phyloP scores from a whole-genome alignment of 2,797 vertebrate species.

The Argya squamiceps region DNA sequence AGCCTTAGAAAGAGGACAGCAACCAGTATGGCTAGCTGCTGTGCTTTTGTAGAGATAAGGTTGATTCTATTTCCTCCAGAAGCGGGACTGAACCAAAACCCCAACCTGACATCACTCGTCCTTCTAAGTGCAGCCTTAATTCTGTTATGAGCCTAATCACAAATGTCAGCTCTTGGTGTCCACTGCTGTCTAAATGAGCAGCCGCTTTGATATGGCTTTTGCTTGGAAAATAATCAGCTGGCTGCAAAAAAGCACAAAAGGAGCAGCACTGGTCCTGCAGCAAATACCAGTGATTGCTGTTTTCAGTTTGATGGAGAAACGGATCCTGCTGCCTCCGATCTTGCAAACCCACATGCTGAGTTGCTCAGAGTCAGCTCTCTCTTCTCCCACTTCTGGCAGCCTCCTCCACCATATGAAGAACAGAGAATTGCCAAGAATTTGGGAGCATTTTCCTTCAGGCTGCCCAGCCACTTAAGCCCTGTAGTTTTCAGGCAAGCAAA shows the following conservation, averaged over 20 bases:
- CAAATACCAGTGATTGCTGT: background rate
- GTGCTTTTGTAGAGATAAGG: background rate
- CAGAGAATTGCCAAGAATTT: background rate
- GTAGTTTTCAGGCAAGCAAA: background rate
- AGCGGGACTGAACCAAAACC: background rate
- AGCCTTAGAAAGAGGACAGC: constrained; percentile 43
- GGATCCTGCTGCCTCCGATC: background rate
- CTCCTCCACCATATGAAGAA: background rate
- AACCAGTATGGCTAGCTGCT: background rate
- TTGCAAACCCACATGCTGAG: background rate
- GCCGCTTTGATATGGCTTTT: background rate
- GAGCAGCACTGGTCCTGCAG: background rate
- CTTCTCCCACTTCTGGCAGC: background rate
- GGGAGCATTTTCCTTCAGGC: background rate
- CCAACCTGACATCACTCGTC: background rate
- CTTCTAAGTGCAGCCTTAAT: background rate
- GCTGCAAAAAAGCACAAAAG: background rate
- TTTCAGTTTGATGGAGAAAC: background rate
- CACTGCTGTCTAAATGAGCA: background rate
- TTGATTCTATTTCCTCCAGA: background rate
- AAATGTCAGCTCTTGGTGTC: background rate
- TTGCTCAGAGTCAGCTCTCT: background rate
- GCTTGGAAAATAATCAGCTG: background rate
- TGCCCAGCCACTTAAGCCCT: background rate
- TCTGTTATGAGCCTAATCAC: background rate